Percentiles rank a stretch among this genome's conserved stretches.
Evolutionary conservation across 2,888 invertebrate genomes (phyloP).

Genomic region (Miltochrista miniata): DNA sequence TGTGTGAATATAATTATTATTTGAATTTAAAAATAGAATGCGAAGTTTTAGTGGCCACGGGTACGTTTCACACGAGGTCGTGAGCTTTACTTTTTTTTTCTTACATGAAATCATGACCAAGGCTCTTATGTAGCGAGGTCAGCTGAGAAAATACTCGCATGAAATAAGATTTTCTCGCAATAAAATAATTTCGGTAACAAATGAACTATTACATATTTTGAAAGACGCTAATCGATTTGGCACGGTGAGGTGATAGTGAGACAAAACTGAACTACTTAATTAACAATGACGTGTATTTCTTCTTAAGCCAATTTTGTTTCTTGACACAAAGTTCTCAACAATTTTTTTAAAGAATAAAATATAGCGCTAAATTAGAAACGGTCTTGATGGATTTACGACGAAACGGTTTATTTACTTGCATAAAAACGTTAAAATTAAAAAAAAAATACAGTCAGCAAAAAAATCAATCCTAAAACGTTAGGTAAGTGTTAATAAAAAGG

Average conservation of each 20-base stretch:
- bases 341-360: background rate
- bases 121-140: conserved; percentile 10
- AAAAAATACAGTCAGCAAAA: background rate
- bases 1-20: conserved; percentile 22
- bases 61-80: conserved; percentile 33
- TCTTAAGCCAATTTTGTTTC: background rate
- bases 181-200: too few relatives aligned
- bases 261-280: too few relatives aligned
- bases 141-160: background rate
- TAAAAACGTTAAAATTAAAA: background rate
- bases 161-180: background rate
- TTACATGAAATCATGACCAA: conserved; percentile 12
- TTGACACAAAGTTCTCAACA: background rate
- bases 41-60: conserved; percentile 11
- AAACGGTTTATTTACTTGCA: background rate
- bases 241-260: background rate
- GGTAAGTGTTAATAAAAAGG: conserved; percentile 20
- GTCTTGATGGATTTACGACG: too few relatives aligned
- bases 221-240: conserved; percentile 1
- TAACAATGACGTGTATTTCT: background rate
- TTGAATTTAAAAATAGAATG: conserved; percentile 29
- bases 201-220: background rate
- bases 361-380: too few relatives aligned
- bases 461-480: too few relatives aligned
- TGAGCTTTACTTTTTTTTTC: conserved; percentile 13